phyloP scores from a whole-genome alignment of 2,113 vertebrate species.

The Apodemus sylvaticus region DNA sequence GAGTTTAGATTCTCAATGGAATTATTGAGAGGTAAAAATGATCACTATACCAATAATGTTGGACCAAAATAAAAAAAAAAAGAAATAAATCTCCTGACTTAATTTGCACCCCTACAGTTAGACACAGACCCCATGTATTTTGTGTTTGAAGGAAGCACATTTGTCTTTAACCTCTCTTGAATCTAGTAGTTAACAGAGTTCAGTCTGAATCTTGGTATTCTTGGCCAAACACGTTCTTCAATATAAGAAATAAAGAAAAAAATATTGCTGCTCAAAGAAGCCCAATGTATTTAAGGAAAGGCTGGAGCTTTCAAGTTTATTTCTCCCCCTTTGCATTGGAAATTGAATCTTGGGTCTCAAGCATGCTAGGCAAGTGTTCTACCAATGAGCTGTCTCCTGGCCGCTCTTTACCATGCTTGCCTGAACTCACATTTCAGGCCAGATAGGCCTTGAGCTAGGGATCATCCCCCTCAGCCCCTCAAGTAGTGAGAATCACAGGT shows the following conservation, averaged over 20 bases:
- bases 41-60: not conserved
- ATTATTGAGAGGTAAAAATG: not conserved
- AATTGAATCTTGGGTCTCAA: not conserved
- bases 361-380: too few species aligned
- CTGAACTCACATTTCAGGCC: not conserved
- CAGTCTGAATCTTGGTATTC: not conserved
- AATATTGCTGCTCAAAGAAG: not conserved
- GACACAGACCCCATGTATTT: not conserved
- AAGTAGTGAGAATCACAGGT: too few species aligned
- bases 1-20: not conserved
- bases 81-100: not conserved
- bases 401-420: too few species aligned
- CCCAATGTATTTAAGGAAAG: not conserved
- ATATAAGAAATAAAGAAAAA: not conserved
- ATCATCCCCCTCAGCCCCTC: not conserved
- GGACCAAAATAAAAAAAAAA: not conserved
- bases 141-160: not conserved
- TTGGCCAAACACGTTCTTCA: not conserved
- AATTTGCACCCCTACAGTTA: not conserved
- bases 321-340: not conserved
- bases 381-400: too few species aligned
- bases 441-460: not conserved
- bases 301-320: not conserved
- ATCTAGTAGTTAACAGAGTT: not conserved
- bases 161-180: not conserved